These are phyloP conservation scores for Gobionotothen gibberifrons DNA, from an alignment of 2,797 vertebrate species.

Conservation along the genomic window DNA sequence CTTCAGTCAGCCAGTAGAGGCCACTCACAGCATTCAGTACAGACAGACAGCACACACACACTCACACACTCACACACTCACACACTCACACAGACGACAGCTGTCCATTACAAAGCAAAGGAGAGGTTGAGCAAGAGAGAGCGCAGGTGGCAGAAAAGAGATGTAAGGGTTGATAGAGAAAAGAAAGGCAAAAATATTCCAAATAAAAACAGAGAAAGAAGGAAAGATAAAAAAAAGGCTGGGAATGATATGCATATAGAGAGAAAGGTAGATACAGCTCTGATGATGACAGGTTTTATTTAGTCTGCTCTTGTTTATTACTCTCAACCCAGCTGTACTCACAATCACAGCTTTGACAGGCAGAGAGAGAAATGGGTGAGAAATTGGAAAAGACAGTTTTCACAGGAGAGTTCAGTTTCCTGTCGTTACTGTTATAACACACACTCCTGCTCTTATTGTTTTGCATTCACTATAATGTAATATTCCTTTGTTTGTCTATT, in stretches of 20 bases:
- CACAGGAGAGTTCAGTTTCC: conserved; percentile 14
- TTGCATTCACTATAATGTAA: conserved; percentile 18
- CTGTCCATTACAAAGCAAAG: conserved; percentile 65
- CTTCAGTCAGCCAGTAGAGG: conserved; percentile 97
- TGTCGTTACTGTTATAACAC: conserved; percentile 45
- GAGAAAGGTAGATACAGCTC: conserved; percentile 22
- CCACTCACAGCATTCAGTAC: conserved; percentile 95
- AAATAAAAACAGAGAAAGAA: not conserved
- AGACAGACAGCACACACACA: conserved; percentile 66
- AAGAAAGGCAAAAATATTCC: conserved; percentile 8
- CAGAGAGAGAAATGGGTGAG: conserved; percentile 63
- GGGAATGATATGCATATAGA: conserved; percentile 22
- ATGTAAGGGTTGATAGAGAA: not conserved
- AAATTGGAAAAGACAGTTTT: conserved; percentile 63
- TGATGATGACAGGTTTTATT: conserved; percentile 41
- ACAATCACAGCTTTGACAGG: conserved; percentile 51
- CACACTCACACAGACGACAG: conserved; percentile 53
- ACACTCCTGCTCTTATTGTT: conserved; percentile 8
- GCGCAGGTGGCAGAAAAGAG: conserved; percentile 29
- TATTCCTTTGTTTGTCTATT: not conserved
- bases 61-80: conserved; percentile 37
- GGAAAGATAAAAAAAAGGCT: conserved; percentile 8
- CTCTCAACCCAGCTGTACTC: conserved; percentile 40
- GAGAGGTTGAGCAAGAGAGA: conserved; percentile 39
- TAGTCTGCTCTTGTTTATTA: conserved; percentile 57